Percentiles rank a stretch among this genome's conserved stretches.
Conservation (phyloP, 2,113 vertebrate species). For the Thinocorus orbignyianus region DNA sequence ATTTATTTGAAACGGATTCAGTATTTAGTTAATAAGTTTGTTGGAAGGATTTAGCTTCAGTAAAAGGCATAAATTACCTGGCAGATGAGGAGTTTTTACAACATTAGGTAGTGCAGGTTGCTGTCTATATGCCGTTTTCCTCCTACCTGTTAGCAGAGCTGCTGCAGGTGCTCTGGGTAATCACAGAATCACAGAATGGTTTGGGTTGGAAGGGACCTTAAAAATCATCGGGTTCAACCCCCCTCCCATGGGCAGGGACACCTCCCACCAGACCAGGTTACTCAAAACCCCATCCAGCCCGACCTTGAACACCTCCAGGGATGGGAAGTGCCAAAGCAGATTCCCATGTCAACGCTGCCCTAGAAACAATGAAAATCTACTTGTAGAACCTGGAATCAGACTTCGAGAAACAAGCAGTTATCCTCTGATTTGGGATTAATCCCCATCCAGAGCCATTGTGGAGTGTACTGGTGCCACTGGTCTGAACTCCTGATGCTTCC, state of each 20-base stretch:
- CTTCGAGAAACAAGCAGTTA: background rate
- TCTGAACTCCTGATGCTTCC: background rate
- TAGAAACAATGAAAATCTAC: background rate
- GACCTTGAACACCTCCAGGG: too few relatives aligned
- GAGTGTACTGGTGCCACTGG: background rate
- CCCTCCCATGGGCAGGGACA: too few relatives aligned
- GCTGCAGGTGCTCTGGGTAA: background rate
- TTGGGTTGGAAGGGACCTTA: too few relatives aligned
- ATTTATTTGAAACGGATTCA: slow-evolving; percentile 17
- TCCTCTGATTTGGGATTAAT: background rate
- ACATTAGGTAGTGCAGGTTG: background rate
- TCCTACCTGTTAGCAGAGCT: background rate
- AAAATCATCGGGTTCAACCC: too few relatives aligned
- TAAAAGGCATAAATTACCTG: background rate
- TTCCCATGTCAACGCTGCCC: background rate
- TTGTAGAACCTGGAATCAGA: background rate
- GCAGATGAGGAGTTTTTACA: background rate
- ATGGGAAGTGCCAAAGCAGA: background rate
- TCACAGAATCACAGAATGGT: too few relatives aligned
- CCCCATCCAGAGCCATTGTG: background rate
- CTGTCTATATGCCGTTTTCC: background rate
- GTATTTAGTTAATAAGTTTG: slow-evolving; percentile 10
- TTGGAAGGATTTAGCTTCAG: background rate
- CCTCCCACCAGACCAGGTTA: too few relatives aligned
- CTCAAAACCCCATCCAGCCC: too few relatives aligned